A percentile compares a stretch with the other conserved stretches of the same genome.
Evolutionary conservation across 2,888 invertebrate genomes (phyloP).

Genomic region (Hecatera dysodea): DNA sequence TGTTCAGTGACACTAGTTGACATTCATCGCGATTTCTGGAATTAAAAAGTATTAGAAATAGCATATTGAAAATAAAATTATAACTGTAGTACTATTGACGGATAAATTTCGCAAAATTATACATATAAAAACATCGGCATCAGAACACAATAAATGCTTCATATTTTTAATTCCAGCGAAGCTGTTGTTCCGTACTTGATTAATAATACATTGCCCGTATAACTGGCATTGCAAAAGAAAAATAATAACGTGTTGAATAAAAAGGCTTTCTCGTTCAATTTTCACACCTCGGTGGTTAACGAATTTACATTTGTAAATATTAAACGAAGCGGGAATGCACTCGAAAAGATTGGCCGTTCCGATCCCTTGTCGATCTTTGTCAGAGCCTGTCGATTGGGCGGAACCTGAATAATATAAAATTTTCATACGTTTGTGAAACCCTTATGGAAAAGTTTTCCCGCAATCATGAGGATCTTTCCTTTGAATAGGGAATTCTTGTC

Average conservation of each 20-base stretch:
- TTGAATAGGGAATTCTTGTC: conserved; percentile 29
- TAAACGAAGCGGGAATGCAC: conserved; percentile 48
- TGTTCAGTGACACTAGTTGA: neutral
- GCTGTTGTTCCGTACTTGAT: conserved; percentile 21
- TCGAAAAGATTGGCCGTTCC: conserved; percentile 48
- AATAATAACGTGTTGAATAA: conserved; percentile 44
- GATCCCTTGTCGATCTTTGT: conserved; percentile 61
- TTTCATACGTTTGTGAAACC: conserved; percentile 48
- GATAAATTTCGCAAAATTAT: conserved; percentile 10
- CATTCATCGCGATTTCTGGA: neutral
- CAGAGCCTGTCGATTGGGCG: conserved; percentile 41
- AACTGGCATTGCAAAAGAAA: conserved; percentile 24
- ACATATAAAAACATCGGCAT: conserved; percentile 13
- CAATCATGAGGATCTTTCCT: conserved; percentile 35
- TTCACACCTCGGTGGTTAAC: conserved; percentile 44
- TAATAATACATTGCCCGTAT: conserved; percentile 24
- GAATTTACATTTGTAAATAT: conserved; percentile 60
- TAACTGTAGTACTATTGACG: neutral
- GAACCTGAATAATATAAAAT: conserved; percentile 47
- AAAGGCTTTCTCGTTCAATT: conserved; percentile 35
- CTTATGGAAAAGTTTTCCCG: conserved; percentile 40
- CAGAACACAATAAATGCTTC: conserved; percentile 19
- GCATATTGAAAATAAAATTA: conserved; percentile 1
- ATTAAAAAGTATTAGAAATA: neutral
- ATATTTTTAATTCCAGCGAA: neutral